Evolutionary conservation across 2,113 vertebrate genomes (phyloP).

Genomic region (Caretta caretta): DNA sequence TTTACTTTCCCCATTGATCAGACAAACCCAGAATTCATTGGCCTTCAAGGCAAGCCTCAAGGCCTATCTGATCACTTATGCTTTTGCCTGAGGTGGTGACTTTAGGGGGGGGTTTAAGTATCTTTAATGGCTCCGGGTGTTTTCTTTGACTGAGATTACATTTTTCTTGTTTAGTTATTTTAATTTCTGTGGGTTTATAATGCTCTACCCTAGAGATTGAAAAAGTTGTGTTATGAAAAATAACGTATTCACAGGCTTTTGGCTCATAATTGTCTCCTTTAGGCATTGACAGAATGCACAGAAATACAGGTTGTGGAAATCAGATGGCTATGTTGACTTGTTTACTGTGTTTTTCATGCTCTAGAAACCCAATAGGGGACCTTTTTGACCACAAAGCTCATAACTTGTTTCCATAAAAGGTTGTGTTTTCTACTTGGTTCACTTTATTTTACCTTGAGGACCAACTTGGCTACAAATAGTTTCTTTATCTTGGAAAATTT

Average conservation of each 20-base stretch:
- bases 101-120: not conserved
- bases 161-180: not conserved
- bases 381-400: not conserved
- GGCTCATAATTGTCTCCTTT: not conserved
- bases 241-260: not conserved
- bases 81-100: not conserved
- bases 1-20: not conserved
- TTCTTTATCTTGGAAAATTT: not conserved
- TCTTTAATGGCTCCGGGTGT: not conserved
- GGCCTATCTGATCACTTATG: not conserved
- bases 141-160: not conserved
- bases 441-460: not conserved
- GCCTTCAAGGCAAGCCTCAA: not conserved
- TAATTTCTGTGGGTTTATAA: not conserved
- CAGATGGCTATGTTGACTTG: rapidly evolving
- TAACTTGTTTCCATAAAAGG: not conserved
- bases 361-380: not conserved
- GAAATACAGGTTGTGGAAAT: not conserved
- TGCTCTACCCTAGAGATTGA: not conserved
- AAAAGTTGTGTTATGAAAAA: not conserved
- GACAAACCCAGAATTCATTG: slow-evolving; percentile 38
- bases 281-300: not conserved
- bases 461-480: rapidly evolving
- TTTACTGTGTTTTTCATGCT: not conserved
- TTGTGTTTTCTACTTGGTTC: not conserved